A percentile compares a stretch with the other conserved stretches of the same genome.
Conservation (phyloP, 2,113 vertebrate species). For the Felis catus region F.catus_Fca126_mat1.0 CM031419.1:14317001-14317500, state of each 20-base stretch:
- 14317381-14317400: no score
- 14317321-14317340: no score
- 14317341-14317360: no score
- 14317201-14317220: no score
- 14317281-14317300: no score
- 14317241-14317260: neutral
- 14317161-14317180: neutral
- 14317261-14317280: no score
- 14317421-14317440: no score
- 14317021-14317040: neutral
- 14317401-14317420: no score
- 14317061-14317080: neutral
- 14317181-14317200: neutral
- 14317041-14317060: neutral
- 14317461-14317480: neutral
- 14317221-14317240: neutral
- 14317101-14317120: neutral
- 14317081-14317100: neutral
- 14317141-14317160: neutral
- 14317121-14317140: rapidly evolving
- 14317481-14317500: neutral
- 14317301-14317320: no score
- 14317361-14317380: no score
- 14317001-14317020: neutral
- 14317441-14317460: neutral